A percentile compares a stretch with the other conserved stretches of the same genome.
These are phyloP conservation scores for Synergus itoensis DNA, from an alignment of 2,888 invertebrate species.

Conservation along the genomic window DNA sequence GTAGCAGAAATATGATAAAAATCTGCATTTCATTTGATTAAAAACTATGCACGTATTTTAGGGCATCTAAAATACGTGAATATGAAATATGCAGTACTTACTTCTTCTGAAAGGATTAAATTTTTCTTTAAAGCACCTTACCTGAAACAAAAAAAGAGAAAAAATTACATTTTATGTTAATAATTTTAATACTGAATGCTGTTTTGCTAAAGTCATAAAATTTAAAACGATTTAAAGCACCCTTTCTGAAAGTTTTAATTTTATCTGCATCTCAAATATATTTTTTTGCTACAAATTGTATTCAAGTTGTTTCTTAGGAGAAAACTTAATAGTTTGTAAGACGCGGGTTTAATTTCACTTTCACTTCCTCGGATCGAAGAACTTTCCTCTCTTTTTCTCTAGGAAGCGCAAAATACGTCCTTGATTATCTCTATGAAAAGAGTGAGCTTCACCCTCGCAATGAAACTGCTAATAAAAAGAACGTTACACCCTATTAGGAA, in stretches of 20 bases:
- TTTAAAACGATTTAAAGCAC: neutral
- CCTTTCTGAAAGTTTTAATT: neutral
- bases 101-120: neutral
- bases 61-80: neutral
- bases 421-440: conserved; percentile 10
- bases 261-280: neutral
- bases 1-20: neutral
- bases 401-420: neutral
- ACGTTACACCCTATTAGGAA: conserved; percentile 8
- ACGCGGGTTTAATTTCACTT: conserved; percentile 9
- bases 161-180: neutral
- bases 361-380: neutral
- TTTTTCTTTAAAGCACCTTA: neutral
- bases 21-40: neutral
- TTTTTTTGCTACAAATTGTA: neutral
- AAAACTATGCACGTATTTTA: too few species aligned
- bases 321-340: neutral
- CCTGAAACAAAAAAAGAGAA: conserved; percentile 7
- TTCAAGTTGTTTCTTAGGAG: neutral
- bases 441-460: conserved; percentile 11
- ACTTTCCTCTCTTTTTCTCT: conserved; percentile 28
- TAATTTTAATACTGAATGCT: too few species aligned
- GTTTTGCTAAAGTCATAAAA: neutral
- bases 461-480: conserved; percentile 18
- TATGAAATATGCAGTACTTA: neutral